Evolutionary conservation across 2,113 vertebrate genomes (phyloP).

Genomic region (Suncus etruscus): DNA sequence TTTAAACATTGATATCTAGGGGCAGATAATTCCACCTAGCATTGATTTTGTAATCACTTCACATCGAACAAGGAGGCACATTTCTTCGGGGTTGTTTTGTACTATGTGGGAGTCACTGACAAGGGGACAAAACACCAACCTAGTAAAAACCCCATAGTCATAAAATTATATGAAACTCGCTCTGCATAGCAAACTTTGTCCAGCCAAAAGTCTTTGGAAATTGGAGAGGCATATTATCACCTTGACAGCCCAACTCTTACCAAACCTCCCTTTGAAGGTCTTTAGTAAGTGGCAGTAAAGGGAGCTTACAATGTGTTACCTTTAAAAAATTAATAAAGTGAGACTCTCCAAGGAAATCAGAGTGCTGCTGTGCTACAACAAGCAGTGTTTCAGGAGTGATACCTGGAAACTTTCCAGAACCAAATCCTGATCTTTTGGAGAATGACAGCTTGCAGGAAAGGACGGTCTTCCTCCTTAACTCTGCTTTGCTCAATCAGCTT

Average conservation of each 20-base stretch:
- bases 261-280: conserved; percentile 56
- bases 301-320: conserved; percentile 37
- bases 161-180: not conserved
- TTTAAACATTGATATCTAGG: not conserved
- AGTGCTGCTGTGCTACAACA: conserved; percentile 70
- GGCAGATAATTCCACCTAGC: not conserved
- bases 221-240: not conserved
- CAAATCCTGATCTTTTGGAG: conserved; percentile 68
- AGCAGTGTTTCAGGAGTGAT: conserved; percentile 79
- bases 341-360: conserved; percentile 79
- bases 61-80: not conserved
- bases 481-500: conserved; percentile 66
- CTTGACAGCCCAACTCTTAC: not conserved
- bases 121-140: not conserved
- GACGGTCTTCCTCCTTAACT: conserved; percentile 34
- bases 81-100: not conserved
- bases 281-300: conserved; percentile 78
- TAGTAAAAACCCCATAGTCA: not conserved
- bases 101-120: not conserved
- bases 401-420: conserved; percentile 80
- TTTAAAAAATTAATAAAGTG: conserved; percentile 81
- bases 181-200: conserved; percentile 40
- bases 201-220: conserved; percentile 24
- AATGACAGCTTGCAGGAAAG: conserved; percentile 55
- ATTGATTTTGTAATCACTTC: not conserved